Conservation (phyloP, 2,113 vertebrate genomes). For the Archocentrus centrarchus region DNA sequence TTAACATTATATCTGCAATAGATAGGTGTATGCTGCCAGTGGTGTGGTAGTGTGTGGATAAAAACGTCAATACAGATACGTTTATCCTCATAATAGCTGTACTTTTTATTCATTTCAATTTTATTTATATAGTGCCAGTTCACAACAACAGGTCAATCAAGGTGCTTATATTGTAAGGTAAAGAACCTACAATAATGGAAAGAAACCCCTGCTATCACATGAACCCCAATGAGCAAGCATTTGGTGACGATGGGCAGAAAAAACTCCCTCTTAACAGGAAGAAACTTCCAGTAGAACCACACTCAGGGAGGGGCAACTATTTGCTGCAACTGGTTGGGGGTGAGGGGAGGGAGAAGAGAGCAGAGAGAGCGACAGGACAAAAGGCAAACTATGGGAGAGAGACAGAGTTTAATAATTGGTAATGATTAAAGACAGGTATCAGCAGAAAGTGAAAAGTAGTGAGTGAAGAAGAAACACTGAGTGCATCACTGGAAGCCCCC, state of each 20-base stretch:
- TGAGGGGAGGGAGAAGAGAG: neutral
- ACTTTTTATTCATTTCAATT: neutral
- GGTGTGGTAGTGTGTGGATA: neutral
- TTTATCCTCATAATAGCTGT: neutral
- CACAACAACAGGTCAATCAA: neutral
- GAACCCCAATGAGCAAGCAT: neutral
- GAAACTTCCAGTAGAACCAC: neutral
- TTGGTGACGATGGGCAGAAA: neutral
- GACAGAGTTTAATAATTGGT: neutral
- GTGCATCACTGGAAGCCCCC: neutral
- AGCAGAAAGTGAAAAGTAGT: neutral
- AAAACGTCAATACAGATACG: neutral
- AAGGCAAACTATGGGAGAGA: neutral
- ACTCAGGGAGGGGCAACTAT: neutral
- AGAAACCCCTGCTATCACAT: neutral
- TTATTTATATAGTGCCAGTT: neutral
- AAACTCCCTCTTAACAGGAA: neutral
- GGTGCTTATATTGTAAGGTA: neutral
- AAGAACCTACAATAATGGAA: neutral
- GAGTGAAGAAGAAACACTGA: neutral
- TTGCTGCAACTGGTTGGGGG: neutral
- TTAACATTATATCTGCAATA: neutral
- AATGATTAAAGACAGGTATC: neutral
- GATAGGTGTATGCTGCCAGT: neutral
- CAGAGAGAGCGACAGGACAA: neutral